Evolutionary conservation across 2,113 vertebrate species (phyloP), one percentile per base, ranked within the genome.

Genomic region (Diglossa brunneiventris): DNA sequence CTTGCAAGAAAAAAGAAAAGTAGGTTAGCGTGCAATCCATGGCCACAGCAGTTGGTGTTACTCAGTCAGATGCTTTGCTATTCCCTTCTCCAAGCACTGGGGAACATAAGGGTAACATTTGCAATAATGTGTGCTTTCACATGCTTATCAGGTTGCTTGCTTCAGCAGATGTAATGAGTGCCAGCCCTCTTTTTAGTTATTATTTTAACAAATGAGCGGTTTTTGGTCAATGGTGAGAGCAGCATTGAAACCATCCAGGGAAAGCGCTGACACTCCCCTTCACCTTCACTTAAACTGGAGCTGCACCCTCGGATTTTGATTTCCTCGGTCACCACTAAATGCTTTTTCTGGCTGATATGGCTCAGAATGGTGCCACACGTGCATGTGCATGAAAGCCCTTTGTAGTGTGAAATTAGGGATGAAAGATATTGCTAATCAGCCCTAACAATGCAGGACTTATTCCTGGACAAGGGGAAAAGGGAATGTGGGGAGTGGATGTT

Each of bases 401-500:
- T 93, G 88, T 75, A 55, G 76, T 89, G 92, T 93, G 90, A 96
- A 94, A 96, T 92, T 52, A 61, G 49, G 70, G 68, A 81, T 94
- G 85, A 96, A 96, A 93, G 90, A 94, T 95, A 89, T 14, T 78
- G 86, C 85, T 95, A 78, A 87, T 93, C 86, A 72, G 62, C n/a
- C 80, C 69, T 87, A 93, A 96, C 94, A 96, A 95, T 91, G 89
- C 17, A 0, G 5, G 94, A 44, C 83, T 96, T 96, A 93, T 95
- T 96, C 94, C 83, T 75, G 83, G 92, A 16, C 9, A 2, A 63
- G 76, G 86, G 80, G 80, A 87, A 75, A 31, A 1, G 67, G 86
- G 92, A 95, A 92, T 84, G 92, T 46, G 93, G 94, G 86, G 90
- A 90, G 73, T 87, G 94, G 92, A 81, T 96, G 94, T 96, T 94